Evolutionary conservation across 2,888 invertebrate genomes (phyloP).

Genomic region (Eledona agricola): DNA sequence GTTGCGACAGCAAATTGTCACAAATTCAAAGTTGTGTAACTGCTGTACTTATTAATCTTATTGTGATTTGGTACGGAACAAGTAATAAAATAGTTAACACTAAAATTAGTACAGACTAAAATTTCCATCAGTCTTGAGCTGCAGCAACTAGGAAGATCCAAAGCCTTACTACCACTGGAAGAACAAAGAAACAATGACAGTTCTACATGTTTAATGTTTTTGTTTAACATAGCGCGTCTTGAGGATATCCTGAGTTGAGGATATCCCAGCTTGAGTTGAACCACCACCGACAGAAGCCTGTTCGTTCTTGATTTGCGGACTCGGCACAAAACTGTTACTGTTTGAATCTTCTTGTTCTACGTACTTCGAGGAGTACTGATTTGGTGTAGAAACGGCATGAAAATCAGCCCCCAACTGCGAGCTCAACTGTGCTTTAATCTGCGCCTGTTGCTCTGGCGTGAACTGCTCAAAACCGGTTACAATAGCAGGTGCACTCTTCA

Average conservation of each 20-base stretch:
- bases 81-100: no score
- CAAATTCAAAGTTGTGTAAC: no score
- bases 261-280: no score
- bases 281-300: constrained; percentile 1
- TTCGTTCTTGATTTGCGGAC: constrained; percentile 44
- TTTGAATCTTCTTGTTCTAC: constrained; percentile 19
- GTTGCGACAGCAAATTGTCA: no score
- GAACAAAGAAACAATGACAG: background rate
- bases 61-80: no score
- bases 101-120: no score
- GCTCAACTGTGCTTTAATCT: constrained; percentile 58
- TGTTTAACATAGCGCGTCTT: constrained; percentile 23
- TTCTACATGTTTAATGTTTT: constrained; percentile 9
- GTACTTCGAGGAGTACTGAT: constrained; percentile 39
- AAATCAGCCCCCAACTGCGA: constrained; percentile 50
- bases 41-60: no score
- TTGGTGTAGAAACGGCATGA: constrained; percentile 38
- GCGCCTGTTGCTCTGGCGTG: constrained; percentile 59
- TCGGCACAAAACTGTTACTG: constrained; percentile 43
- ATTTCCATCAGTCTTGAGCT: constrained; percentile 20
- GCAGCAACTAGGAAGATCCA: constrained; percentile 4
- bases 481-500: constrained; percentile 54
- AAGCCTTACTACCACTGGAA: no score
- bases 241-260: constrained; percentile 15
- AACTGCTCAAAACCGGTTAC: constrained; percentile 61